Evolutionary conservation across 2,888 invertebrate genomes (phyloP).

Genomic region (Agriotes lineatus): DNA sequence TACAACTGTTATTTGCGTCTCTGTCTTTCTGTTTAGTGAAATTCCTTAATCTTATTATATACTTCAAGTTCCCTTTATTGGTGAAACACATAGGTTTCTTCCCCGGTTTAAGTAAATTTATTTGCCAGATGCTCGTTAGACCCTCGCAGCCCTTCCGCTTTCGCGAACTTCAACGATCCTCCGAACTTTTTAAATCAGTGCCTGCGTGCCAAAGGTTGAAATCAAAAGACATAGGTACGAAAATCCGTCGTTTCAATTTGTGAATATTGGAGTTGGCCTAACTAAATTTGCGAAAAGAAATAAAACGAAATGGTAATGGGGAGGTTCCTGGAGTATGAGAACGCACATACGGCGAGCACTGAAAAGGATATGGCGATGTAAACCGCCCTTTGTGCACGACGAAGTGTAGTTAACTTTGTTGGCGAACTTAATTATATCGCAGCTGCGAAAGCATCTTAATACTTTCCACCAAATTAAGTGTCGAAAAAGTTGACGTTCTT

Average conservation of each 20-base stretch:
- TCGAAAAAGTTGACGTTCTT: constrained; percentile 23
- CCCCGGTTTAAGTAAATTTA: not conserved
- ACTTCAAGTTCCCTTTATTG: not conserved
- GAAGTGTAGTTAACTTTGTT: constrained; percentile 16
- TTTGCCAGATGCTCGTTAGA: constrained; percentile 4
- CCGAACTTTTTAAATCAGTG: constrained; percentile 17
- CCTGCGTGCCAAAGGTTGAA: not conserved
- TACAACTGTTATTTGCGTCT: too few relatives aligned
- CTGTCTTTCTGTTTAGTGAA: too few relatives aligned
- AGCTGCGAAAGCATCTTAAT: constrained; percentile 8
- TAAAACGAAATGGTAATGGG: not conserved
- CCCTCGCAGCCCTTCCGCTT: constrained; percentile 12
- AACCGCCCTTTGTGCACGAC: not conserved
- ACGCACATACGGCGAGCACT: not conserved
- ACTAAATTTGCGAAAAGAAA: constrained; percentile 4
- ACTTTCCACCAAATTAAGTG: constrained; percentile 5
- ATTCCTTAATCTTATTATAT: not conserved
- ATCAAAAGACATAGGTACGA: constrained; percentile 1
- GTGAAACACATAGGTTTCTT: not conserved
- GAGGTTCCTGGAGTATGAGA: too few relatives aligned
- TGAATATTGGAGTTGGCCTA: constrained; percentile 7
- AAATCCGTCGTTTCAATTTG: constrained; percentile 5
- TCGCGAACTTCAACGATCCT: constrained; percentile 11
- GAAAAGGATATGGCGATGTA: too few relatives aligned
- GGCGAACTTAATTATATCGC: constrained; percentile 21